These are phyloP conservation scores for Agrilus mali DNA, from an alignment of 2,888 invertebrate species.

Conservation along the genomic window DNA sequence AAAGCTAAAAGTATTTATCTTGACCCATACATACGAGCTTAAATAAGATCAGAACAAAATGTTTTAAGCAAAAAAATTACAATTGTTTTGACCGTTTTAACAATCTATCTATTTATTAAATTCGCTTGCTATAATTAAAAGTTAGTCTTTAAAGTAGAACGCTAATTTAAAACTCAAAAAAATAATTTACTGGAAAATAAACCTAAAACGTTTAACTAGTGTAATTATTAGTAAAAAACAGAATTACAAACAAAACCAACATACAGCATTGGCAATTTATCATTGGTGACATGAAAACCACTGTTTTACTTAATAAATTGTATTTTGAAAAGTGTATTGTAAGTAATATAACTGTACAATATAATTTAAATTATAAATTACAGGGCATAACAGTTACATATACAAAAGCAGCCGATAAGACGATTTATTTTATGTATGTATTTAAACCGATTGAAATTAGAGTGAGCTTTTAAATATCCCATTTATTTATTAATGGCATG, in stretches of 20 bases:
- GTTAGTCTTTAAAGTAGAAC: too few species aligned
- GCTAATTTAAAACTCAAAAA: too few species aligned
- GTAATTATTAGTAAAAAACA: not conserved
- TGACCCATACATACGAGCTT: too few species aligned
- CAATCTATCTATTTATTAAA: too few species aligned
- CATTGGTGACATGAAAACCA: not conserved
- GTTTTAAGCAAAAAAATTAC: too few species aligned
- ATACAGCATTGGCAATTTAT: not conserved
- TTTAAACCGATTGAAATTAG: constrained; percentile 1
- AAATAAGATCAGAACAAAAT: too few species aligned
- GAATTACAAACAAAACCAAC: not conserved
- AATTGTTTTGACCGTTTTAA: too few species aligned
- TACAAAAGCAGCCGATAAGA: not conserved
- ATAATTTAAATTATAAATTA: not conserved
- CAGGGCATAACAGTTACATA: not conserved
- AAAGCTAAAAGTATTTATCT: too few species aligned
- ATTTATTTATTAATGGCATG: not conserved
- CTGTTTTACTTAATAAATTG: not conserved
- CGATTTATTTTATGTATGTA: not conserved
- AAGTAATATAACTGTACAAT: not conserved
- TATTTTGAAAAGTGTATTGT: not conserved
- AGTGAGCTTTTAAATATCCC: not conserved
- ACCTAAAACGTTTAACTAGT: too few species aligned
- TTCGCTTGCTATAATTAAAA: too few species aligned
- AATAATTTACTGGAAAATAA: too few species aligned